Conservation (phyloP, 2,113 vertebrate genomes). For the Halichoerus grypus region DNA sequence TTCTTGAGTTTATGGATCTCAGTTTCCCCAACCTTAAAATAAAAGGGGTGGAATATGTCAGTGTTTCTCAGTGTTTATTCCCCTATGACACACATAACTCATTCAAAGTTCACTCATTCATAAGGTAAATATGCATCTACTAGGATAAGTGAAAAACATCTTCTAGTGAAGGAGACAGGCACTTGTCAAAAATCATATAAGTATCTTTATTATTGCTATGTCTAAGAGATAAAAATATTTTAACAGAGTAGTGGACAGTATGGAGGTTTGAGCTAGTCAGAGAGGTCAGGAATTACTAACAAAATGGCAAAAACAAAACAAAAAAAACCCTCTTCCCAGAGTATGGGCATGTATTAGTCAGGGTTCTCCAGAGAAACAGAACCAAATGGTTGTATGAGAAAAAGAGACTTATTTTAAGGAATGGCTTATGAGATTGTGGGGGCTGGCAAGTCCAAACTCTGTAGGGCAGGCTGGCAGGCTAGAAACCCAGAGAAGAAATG, state of each 20-base stretch:
- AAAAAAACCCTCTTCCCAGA: neutral
- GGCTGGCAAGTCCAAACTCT: neutral
- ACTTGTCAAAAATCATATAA: neutral
- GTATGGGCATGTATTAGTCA: neutral
- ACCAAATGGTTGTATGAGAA: neutral
- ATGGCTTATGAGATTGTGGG: neutral
- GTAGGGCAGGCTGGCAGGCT: neutral
- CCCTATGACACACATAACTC: neutral
- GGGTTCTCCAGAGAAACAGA: neutral
- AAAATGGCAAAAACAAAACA: neutral
- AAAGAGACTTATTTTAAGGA: neutral
- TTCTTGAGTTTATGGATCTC: slow-evolving; percentile 39
- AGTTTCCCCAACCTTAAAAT: slow-evolving; percentile 58
- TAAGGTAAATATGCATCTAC: slow-evolving; percentile 24
- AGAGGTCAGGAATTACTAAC: neutral
- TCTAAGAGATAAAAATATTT: neutral
- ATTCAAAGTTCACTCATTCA: neutral
- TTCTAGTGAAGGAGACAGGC: neutral
- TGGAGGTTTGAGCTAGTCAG: neutral
- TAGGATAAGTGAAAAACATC: neutral
- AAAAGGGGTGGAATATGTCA: neutral
- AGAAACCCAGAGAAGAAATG: neutral
- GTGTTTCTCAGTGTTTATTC: neutral
- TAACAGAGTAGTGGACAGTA: neutral
- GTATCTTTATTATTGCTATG: neutral